Evolutionary conservation across 2,797 vertebrate genomes (phyloP).

Genomic region (Coccyzus lansbergi): DNA sequence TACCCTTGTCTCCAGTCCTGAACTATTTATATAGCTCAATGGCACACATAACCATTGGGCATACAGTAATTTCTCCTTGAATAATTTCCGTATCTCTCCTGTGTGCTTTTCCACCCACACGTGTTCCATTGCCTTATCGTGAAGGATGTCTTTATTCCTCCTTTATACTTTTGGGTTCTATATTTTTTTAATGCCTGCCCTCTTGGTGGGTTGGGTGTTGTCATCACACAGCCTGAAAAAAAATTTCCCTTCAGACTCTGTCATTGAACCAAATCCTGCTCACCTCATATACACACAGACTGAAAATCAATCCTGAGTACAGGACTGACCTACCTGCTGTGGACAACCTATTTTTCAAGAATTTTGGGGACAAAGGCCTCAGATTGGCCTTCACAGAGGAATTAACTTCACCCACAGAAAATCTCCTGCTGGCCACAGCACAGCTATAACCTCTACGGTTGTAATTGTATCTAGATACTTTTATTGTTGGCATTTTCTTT

Average conservation of each 20-base stretch:
- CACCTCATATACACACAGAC: slow-evolving; percentile 12
- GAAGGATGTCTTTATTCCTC: slow-evolving; percentile 47
- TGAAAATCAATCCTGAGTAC: background rate
- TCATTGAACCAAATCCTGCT: slow-evolving; percentile 40
- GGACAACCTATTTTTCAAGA: background rate
- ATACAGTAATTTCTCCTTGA: slow-evolving; percentile 61
- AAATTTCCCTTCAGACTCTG: slow-evolving; percentile 16
- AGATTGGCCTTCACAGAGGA: background rate
- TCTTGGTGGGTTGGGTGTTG: slow-evolving; percentile 39
- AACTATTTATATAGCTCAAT: slow-evolving; percentile 54
- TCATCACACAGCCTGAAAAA: slow-evolving; percentile 39
- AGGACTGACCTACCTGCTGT: background rate
- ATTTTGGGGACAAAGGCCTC: background rate
- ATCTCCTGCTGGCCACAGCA: background rate
- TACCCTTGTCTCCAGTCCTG: slow-evolving; percentile 26
- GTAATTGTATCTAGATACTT: background rate
- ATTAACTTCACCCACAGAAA: background rate
- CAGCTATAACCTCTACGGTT: background rate
- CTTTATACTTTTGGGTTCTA: slow-evolving; percentile 34
- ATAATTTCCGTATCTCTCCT: slow-evolving; percentile 51
- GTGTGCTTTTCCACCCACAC: slow-evolving; percentile 53
- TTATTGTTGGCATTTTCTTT: background rate
- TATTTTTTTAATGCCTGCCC: slow-evolving; percentile 46
- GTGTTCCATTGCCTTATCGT: slow-evolving; percentile 46
- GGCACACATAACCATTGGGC: slow-evolving; percentile 47